phyloP scores from a whole-genome alignment of 2,797 vertebrate genomes.

The Mareca penelope region DNA sequence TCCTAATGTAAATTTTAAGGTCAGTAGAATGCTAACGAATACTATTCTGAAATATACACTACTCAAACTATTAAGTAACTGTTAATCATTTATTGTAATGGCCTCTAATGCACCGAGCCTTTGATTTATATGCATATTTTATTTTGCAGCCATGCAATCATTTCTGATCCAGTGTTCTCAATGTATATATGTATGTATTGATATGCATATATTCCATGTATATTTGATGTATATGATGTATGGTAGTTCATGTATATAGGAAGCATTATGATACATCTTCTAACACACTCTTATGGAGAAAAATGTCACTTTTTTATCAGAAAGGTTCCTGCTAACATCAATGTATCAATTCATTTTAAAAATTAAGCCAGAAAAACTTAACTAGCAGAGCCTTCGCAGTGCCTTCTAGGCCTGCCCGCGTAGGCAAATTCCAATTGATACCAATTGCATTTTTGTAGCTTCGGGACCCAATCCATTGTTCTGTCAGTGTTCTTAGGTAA shows the following conservation, averaged over 20 bases:
- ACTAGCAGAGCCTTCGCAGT: neutral
- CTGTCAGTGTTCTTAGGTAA: conserved; percentile 3
- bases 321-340: conserved; percentile 39
- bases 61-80: conserved; percentile 67
- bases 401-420: neutral
- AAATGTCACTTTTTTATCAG: conserved; percentile 13
- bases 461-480: neutral
- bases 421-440: conserved; percentile 1
- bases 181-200: conserved; percentile 64
- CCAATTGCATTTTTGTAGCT: neutral
- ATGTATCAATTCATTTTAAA: conserved; percentile 8
- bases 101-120: conserved; percentile 70
- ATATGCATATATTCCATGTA: conserved; percentile 58
- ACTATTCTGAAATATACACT: conserved; percentile 58
- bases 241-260: conserved; percentile 32
- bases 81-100: conserved; percentile 71
- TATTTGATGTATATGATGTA: conserved; percentile 21
- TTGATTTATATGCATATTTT: conserved; percentile 70
- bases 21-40: conserved; percentile 60
- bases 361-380: neutral
- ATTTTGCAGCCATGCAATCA: conserved; percentile 75
- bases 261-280: conserved; percentile 40
- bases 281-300: conserved; percentile 36
- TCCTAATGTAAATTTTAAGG: conserved; percentile 36
- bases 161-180: conserved; percentile 72